A percentile compares a stretch with the other conserved stretches of the same genome.
These are phyloP conservation scores for Aphis gossypii DNA, from an alignment of 1,140 invertebrate species.

Conservation along the genomic window DNA sequence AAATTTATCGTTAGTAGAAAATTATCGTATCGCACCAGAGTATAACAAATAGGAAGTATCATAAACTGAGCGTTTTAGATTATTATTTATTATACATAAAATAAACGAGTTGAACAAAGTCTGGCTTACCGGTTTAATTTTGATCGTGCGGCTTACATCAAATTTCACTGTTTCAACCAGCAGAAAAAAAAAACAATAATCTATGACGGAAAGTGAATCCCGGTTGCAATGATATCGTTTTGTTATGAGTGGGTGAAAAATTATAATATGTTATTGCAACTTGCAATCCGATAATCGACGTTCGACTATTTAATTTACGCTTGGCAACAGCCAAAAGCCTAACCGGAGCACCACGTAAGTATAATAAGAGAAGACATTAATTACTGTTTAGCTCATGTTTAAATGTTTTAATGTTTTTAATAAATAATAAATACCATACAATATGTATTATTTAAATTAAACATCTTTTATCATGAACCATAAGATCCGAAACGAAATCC, in stretches of 20 bases:
- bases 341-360: background rate
- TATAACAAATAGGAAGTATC: background rate
- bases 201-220: background rate
- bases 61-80: background rate
- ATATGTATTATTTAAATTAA: too few species aligned
- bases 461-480: background rate
- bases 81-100: background rate
- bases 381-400: background rate
- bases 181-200: background rate
- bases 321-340: background rate
- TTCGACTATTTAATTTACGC: background rate
- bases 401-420: background rate
- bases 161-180: background rate
- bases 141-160: constrained; percentile 21
- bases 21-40: background rate
- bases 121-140: constrained; percentile 46
- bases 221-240: background rate
- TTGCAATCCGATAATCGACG: background rate
- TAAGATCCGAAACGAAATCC: background rate
- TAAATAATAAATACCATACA: background rate
- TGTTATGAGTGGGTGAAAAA: background rate
- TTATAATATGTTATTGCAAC: background rate
- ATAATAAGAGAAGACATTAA: background rate
- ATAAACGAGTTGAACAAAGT: background rate
- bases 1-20: background rate